Evolutionary conservation across 2,888 invertebrate species (phyloP).

Genomic region (Leptopilina drosophilae): DNA sequence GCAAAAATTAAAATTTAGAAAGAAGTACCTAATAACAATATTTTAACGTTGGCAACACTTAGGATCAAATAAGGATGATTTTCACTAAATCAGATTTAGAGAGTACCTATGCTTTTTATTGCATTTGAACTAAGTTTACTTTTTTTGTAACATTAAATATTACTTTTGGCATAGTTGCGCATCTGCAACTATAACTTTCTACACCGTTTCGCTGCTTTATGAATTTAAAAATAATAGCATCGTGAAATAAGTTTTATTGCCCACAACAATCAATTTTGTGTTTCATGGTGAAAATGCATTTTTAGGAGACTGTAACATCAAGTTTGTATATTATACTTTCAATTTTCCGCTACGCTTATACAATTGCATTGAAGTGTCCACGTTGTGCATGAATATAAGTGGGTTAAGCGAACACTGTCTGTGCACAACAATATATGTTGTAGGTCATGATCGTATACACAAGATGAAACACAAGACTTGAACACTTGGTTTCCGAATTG

Average conservation of each 20-base stretch:
- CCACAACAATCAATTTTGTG: not conserved
- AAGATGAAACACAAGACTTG: slow-evolving; percentile 34
- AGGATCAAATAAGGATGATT: no score
- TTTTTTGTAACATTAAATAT: not conserved
- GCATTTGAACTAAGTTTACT: not conserved
- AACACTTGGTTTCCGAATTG: not conserved
- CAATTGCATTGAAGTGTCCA: slow-evolving; percentile 45
- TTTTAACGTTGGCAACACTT: not conserved
- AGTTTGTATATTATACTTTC: slow-evolving; percentile 28
- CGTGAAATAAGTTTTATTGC: not conserved
- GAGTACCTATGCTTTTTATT: not conserved
- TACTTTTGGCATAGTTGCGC: no score
- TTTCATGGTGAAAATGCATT: not conserved
- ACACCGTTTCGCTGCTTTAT: not conserved
- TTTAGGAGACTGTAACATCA: slow-evolving; percentile 21
- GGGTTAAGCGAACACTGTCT: slow-evolving; percentile 51
- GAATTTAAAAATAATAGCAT: not conserved
- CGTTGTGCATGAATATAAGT: slow-evolving; percentile 50
- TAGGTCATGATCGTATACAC: slow-evolving; percentile 50
- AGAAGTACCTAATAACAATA: not conserved
- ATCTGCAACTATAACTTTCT: not conserved
- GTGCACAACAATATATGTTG: slow-evolving; percentile 34
- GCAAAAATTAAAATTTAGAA: no score
- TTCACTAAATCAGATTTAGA: no score
- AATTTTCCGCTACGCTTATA: slow-evolving; percentile 46